A percentile compares a stretch with the other conserved stretches of the same genome.
Conservation (phyloP, 2,797 vertebrate species). For the Micromesistius poutassou region DNA sequence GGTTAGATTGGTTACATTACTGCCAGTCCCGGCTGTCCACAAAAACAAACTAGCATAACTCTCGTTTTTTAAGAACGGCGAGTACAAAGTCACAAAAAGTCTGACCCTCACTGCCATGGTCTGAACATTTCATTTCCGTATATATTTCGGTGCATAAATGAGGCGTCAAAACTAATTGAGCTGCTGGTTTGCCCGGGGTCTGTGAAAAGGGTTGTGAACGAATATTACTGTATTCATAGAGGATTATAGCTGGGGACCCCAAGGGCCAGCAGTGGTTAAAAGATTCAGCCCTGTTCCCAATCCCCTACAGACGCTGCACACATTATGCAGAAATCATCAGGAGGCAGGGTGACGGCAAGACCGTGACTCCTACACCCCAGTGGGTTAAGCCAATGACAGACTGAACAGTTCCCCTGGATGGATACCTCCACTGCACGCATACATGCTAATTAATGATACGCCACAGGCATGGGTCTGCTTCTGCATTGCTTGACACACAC, state of each 20-base stretch:
- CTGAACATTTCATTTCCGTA: neutral
- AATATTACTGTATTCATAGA: neutral
- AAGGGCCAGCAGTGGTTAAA: neutral
- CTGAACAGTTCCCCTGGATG: neutral
- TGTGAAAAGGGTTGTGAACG: constrained; percentile 22
- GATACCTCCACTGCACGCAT: neutral
- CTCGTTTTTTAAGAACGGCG: neutral
- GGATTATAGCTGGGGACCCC: neutral
- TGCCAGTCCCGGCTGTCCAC: neutral
- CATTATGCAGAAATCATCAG: neutral
- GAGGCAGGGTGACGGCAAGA: neutral
- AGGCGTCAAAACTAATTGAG: constrained; percentile 16
- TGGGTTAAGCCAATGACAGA: neutral
- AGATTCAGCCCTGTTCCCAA: neutral
- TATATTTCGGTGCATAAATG: neutral
- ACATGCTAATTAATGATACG: neutral
- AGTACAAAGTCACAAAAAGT: neutral
- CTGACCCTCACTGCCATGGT: neutral
- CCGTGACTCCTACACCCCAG: neutral
- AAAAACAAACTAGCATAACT: neutral
- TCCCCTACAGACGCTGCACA: neutral
- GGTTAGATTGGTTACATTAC: neutral
- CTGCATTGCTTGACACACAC: neutral
- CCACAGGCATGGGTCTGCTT: neutral
- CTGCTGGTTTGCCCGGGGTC: neutral